Evolutionary conservation across 1,140 invertebrate genomes (phyloP), one percentile per base, ranked within the genome.

Genomic region (Steinernema khuongi): DNA sequence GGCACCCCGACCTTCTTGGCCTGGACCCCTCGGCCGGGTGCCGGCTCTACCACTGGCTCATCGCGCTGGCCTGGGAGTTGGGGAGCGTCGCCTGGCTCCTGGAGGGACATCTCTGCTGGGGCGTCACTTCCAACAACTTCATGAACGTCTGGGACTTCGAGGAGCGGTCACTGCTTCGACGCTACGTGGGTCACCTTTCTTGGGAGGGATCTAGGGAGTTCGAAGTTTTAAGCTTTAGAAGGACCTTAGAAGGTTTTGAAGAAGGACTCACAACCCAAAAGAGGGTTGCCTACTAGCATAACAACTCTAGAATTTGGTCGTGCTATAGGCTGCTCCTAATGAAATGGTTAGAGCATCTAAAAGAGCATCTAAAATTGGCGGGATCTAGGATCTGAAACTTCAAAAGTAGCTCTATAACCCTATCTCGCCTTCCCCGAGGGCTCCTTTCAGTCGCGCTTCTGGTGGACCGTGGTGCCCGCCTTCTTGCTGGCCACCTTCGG

Each of bases 91-190:
- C 11, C 7, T 60, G 50, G 50, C 50, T 60, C 22, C 4, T 60
- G 7, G 50, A 60, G 50, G 50, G 14, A 4, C 50, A 60, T 60
- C 50, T 60, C 14, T 60, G 50, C 50, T 60, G 50, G 50, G 50
- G 50, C 14, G 19, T 22, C 7, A 60, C 26, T 14, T 60, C 50
- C 50, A 60, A 60, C 50, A 60, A 60, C 26, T 60, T 60, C 22
- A 60, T 7, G 50, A 60, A 60, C 50, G 50, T 60, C 2, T 60
- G 50, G 50, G 50, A 60, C 11, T 11, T 17, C 19, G 50, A 11
- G 11, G 26, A 60, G 11, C 11, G 22, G 7, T 60, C n/a, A n/a
- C n/a, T n/a, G n/a, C n/a, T n/a, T n/a, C n/a, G n/a, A n/a, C n/a
- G n/a, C n/a, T n/a, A n/a, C n/a, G n/a, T n/a, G n/a, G n/a, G n/a